Base-by-base conservation (phyloP, 2,113 vertebrate species). In the Desmodus rotundus region DNA sequence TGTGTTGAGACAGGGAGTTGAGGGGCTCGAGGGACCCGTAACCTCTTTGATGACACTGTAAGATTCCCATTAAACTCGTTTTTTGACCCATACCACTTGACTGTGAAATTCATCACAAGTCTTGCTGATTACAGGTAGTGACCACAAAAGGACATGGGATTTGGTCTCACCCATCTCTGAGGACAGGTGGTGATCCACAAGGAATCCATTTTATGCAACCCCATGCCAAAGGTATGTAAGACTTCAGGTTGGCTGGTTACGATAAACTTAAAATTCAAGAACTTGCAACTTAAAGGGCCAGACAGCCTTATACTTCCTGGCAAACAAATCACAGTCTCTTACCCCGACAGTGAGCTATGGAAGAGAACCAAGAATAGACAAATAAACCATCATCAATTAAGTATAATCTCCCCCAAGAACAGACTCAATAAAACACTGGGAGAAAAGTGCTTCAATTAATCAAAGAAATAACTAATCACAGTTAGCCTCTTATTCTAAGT, bases 371-470 rank as follows among this genome's bases (percentile, higher is more conserved):
- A 80, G 33, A 89, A n/a, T 1, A 76, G n/a, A 43, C 72, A 92
- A 87, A 89, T 50, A 86, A 80, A n/a, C 45, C 5, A 45, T 28
- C 36, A 88, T 73, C 45, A 90, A 67, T 74, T 65, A 84, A 11
- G 72, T 4, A 85, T 61, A 61, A n/a, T 77, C 28, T 74, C 28
- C 78, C n/a, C 67, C 38, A 26, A 96, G 43, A 91, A 74, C 13
- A 63, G 26, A 92, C 8, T 89, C 78, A 83, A 3, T 93, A 54
- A 96, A 97, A 95, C 5, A 33, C 2, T 36, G 0, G 9, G 47
- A 91, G 24, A 56, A 96, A 94, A 36, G 36, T 56, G 16, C 11
- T 82, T 78, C 47, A 78, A 82, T 72, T 86, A 89, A 91, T 88
- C 17, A 92, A 0, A 86, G 3, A 88, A 87, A 15, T 28, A 94